Conservation (phyloP, 2,113 vertebrate genomes). For the Pristiophorus japonicus region DNA sequence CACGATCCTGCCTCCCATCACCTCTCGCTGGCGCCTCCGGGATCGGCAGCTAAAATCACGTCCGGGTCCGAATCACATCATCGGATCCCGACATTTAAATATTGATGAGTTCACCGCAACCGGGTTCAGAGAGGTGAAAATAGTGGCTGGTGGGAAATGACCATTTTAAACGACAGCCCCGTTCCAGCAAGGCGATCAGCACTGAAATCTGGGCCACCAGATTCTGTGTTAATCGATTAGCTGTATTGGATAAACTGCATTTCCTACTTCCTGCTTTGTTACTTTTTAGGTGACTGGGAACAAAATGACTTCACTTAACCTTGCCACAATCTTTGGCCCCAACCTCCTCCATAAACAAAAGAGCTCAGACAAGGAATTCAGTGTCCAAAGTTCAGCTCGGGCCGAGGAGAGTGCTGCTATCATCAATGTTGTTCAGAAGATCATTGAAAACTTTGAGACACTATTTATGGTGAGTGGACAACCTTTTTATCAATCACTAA, state of each 20-base stretch:
- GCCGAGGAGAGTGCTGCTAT: conserved; percentile 87
- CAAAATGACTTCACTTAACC: conserved; percentile 93
- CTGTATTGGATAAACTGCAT: not conserved
- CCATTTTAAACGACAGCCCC: not conserved
- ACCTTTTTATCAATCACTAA: not conserved
- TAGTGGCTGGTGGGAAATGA: not conserved
- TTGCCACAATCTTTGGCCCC: conserved; percentile 94
- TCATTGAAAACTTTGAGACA: conserved; percentile 76
- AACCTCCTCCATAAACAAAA: conserved; percentile 93
- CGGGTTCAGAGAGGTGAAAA: not conserved
- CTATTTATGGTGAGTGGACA: conserved; percentile 78
- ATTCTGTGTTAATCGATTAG: not conserved
- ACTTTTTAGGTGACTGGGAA: conserved; percentile 78
- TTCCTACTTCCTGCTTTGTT: conserved; percentile 41
- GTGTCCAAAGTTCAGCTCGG: conserved; percentile 82
- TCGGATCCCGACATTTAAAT: not conserved
- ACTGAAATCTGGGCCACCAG: not conserved
- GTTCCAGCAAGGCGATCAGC: not conserved
- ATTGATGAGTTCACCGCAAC: not conserved
- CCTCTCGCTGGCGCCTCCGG: not conserved
- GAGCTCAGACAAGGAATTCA: conserved; percentile 90
- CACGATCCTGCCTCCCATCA: not conserved
- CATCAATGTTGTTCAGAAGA: conserved; percentile 82
- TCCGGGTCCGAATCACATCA: not conserved
- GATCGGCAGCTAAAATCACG: not conserved